Evolutionary conservation across 2,888 invertebrate species (phyloP), one percentile per base, ranked within the genome.

Genomic region (Scaeva pyrastri): DNA sequence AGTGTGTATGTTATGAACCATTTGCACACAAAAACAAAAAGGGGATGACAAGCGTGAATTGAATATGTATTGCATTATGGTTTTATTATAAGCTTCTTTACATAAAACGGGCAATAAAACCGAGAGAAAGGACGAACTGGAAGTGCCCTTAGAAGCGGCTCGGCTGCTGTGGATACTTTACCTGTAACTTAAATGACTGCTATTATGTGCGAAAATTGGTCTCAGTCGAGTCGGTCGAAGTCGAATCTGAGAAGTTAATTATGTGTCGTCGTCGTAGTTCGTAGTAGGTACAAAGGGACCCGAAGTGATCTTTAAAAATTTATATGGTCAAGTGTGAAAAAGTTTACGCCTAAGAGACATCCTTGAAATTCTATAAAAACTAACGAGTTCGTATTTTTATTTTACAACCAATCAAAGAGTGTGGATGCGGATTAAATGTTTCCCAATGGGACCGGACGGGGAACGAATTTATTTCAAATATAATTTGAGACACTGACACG

Each of bases 51-150:
- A 50, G 19, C 39, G 52, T 52, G 68, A 48, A 66, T 66, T 39
- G 68, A 68, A 68, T 56, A 72, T 39, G 58, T 19, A 52, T 31
- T 48, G 50, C 39, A 62, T 70, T 55, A 81, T 62, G 71, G 39
- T 79, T 79, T 79, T 79, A 79, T 79, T 71, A 75, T 56, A 71
- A 74, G 64, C 50, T 71, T 78, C 16, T 74, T 77, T 77, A 52
- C 86, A 86, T 86, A 81, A 86, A 86, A 77, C 41, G 64, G 74
- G 74, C 71, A 86, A 86, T 86, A 86, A 86, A 86, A 77, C 4
- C 5, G 73, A 58, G n/a, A 81, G 56, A 73, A 77, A 77, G 81
- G 81, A 77, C 82, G 71, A 41, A 41, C 52, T 36, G 8, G 45
- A 71, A 68, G 66, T 73, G 70, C 45, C 85, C 80, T 73, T 70